Percentiles rank a stretch among this genome's conserved stretches.
These are phyloP conservation scores for Temnothorax rugatulus DNA, from an alignment of 2,888 invertebrate genomes.

Conservation along the genomic window DNA sequence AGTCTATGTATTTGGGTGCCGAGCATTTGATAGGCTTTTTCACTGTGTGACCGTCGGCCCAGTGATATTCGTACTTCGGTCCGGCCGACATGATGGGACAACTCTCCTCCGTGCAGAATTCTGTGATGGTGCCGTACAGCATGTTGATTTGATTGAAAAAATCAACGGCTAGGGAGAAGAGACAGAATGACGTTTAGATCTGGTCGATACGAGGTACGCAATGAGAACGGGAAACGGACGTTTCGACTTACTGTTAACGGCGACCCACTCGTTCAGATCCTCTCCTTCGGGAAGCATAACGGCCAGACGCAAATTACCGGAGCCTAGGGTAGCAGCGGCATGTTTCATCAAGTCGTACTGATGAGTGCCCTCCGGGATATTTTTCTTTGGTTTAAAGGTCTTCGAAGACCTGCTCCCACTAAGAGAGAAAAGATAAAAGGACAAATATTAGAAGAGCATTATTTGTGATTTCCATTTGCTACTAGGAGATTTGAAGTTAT, in stretches of 20 bases:
- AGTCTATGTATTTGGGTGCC: constrained; percentile 99
- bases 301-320: constrained; percentile 97
- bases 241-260: constrained; percentile 96
- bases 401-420: constrained; percentile 97
- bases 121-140: constrained; percentile 99
- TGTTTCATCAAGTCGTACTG: constrained; percentile 99
- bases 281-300: constrained; percentile 99
- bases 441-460: constrained; percentile 7
- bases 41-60: constrained; percentile 99
- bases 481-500: background rate
- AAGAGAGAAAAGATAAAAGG: background rate
- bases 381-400: constrained; percentile 99
- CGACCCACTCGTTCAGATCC: constrained; percentile 99
- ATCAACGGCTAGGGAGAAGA: constrained; percentile 93
- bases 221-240: background rate
- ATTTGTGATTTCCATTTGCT: background rate
- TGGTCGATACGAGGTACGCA: background rate
- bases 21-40: constrained; percentile 99
- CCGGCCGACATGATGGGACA: constrained; percentile 99
- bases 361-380: constrained; percentile 99
- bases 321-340: constrained; percentile 99
- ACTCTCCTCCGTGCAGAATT: constrained; percentile 99
- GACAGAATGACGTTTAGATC: background rate
- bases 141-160: constrained; percentile 99
- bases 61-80: constrained; percentile 99